These are phyloP conservation scores for Charaxes varanes DNA, from an alignment of 1,140 invertebrate genomes.

Conservation along the genomic window DNA sequence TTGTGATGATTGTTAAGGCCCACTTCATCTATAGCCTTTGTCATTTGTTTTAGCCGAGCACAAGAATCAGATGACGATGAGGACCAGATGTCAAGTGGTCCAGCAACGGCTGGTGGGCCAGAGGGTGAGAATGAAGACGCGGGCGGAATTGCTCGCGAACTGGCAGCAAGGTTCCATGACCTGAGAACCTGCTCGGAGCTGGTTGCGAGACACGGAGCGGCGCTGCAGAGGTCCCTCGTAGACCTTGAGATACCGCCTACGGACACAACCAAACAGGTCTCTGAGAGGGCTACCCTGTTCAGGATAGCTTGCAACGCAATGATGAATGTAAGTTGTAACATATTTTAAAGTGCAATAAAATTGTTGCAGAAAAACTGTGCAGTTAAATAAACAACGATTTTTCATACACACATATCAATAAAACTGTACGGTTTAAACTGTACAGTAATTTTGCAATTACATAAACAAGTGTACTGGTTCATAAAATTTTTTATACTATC, in stretches of 20 bases:
- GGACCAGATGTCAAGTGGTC: slow-evolving; percentile 77
- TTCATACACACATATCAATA: too few relatives aligned
- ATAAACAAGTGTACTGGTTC: too few relatives aligned
- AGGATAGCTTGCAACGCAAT: slow-evolving; percentile 95
- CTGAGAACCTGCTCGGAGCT: slow-evolving; percentile 93
- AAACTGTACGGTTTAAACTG: too few relatives aligned
- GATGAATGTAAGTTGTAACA: slow-evolving; percentile 91
- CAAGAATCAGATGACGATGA: slow-evolving; percentile 89
- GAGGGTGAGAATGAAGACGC: slow-evolving; percentile 73
- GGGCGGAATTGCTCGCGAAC: slow-evolving; percentile 75
- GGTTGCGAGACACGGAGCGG: slow-evolving; percentile 89
- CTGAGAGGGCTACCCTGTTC: slow-evolving; percentile 93
- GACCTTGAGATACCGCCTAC: slow-evolving; percentile 83
- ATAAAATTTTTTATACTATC: too few relatives aligned
- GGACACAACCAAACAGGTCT: slow-evolving; percentile 81
- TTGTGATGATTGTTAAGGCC: too few relatives aligned
- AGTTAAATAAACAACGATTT: too few relatives aligned
- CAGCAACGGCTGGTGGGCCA: slow-evolving; percentile 29
- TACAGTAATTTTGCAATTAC: too few relatives aligned
- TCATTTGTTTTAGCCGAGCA: too few relatives aligned
- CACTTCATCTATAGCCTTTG: too few relatives aligned
- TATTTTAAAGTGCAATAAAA: not conserved
- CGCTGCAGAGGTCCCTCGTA: slow-evolving; percentile 87
- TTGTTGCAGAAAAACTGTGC: too few relatives aligned
- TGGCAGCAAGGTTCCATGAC: slow-evolving; percentile 83